Percentiles rank a stretch among this genome's conserved stretches.
Conservation (phyloP, 1,140 invertebrate genomes). For the Macrostomum lignano region DNA sequence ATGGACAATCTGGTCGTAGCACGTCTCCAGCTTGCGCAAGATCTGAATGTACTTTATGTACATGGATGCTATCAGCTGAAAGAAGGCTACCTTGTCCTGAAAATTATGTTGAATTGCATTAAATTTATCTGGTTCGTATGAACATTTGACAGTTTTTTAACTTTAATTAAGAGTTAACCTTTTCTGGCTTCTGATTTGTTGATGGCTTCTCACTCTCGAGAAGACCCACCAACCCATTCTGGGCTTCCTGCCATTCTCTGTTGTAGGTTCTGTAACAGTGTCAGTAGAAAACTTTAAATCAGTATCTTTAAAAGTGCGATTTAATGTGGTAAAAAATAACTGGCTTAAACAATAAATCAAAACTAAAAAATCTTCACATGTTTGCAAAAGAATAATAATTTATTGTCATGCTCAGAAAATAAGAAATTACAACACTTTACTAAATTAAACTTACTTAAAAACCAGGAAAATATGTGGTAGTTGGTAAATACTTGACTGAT, state of each 20-base stretch:
- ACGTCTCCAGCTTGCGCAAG: slow-evolving; percentile 42
- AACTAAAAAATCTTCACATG: too few relatives aligned
- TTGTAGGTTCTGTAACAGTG: slow-evolving; percentile 24
- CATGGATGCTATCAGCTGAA: slow-evolving; percentile 26
- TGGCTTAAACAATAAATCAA: too few relatives aligned
- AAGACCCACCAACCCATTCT: slow-evolving; percentile 19
- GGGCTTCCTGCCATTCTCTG: slow-evolving; percentile 26
- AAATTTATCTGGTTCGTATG: background rate
- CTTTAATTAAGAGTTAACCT: slow-evolving; percentile 15
- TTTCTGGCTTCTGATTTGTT: slow-evolving; percentile 24
- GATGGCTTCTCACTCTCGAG: slow-evolving; percentile 23
- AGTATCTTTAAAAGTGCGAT: too few relatives aligned
- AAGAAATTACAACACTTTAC: too few relatives aligned
- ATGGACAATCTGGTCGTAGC: slow-evolving; percentile 64
- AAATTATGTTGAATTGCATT: slow-evolving; percentile 4
- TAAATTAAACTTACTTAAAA: too few relatives aligned
- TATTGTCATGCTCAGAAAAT: too few relatives aligned
- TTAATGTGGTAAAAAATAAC: too few relatives aligned
- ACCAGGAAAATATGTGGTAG: too few relatives aligned
- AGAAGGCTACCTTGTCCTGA: slow-evolving; percentile 23
- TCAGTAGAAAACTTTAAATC: too few relatives aligned
- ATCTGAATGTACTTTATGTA: slow-evolving; percentile 48
- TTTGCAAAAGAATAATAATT: too few relatives aligned
- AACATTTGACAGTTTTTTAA: background rate
- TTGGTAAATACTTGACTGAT: too few relatives aligned